Evolutionary conservation across 2,888 invertebrate genomes (phyloP), one percentile per base, ranked within the genome.

Genomic region (Hypselothyrea guttata): DNA sequence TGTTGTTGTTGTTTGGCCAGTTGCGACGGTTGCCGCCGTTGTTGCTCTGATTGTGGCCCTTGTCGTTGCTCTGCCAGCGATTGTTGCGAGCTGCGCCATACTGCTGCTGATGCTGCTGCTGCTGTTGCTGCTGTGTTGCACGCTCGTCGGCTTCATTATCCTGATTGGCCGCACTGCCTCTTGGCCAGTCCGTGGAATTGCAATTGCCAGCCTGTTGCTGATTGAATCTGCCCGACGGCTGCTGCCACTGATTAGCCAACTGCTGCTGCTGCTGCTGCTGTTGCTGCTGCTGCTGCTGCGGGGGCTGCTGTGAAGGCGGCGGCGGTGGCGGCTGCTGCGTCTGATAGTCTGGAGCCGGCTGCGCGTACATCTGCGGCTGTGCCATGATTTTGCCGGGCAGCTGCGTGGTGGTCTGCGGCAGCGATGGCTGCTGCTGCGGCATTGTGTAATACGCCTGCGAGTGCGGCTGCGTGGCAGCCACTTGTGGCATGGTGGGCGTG

Each of bases 281-380:
- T 38, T 38, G 67, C 31, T 53, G 38, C 7, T 58, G 64, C 2
- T 37, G 65, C 35, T 54, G 60, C 0, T 46, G 63, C 1, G 54
- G 37, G n/a, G 8, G 37, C 1, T 45, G 37, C n/a, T 9, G 1
- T 12, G 44, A 44, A 5, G 40, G 44, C 22, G 22, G 22, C 5
- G 22, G 22, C 22, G 22, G n/a, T 30, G 71, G 78, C 11, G 79
- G 84, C 28, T 84, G 87, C 1, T 86, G 87, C 15, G 86, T 86
- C 44, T 88, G 49, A 15, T 49, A 38, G 16, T n/a, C 22, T 18
- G 87, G 87, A 18, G 87, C 88, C 3, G 88, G 87, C 42, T 88
- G 88, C 15, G 71, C 71, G 38, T 89, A 88, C 48, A 89, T 70
- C 57, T 89, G 88, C 18, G 88, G 85, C 47, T 84, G 79, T 11